Percentiles rank a stretch among this genome's conserved stretches.
Conservation (phyloP, 53 echinoderm and acorn worm genomes). For the Paelopatides confundens region DNA sequence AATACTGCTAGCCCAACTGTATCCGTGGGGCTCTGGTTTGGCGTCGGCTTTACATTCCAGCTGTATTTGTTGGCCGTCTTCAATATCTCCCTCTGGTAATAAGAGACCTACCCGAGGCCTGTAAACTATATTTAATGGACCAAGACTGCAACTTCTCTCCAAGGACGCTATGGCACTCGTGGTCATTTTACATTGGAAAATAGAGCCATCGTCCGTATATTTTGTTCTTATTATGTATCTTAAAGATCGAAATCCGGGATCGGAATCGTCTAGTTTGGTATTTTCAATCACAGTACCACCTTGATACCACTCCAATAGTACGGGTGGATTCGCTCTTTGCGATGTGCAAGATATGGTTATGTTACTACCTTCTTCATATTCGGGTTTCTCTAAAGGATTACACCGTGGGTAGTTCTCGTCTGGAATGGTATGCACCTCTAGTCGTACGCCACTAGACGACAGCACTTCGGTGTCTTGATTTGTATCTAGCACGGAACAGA, state of each 20-base stretch:
- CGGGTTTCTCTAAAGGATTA: slow-evolving; percentile 62
- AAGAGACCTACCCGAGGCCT: slow-evolving; percentile 69
- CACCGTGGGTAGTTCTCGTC: slow-evolving; percentile 72
- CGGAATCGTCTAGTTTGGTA: slow-evolving; percentile 61
- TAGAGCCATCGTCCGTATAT: slow-evolving; percentile 65
- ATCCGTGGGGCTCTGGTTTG: slow-evolving; percentile 67
- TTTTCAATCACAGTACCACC: slow-evolving; percentile 42
- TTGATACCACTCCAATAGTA: slow-evolving; percentile 77
- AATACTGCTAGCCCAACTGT: slow-evolving; percentile 66
- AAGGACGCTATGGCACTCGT: slow-evolving; percentile 57
- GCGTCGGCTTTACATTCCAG: slow-evolving; percentile 73
- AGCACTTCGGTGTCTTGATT: not conserved
- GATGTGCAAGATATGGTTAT: slow-evolving; percentile 80
- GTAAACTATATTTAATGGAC: slow-evolving; percentile 67
- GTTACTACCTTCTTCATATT: slow-evolving; percentile 67
- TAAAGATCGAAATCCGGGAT: slow-evolving; percentile 68
- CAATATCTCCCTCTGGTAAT: slow-evolving; percentile 23
- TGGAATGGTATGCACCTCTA: slow-evolving; percentile 87
- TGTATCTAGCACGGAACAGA: slow-evolving; percentile 61
- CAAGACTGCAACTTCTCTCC: slow-evolving; percentile 71
- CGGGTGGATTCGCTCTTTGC: slow-evolving; percentile 87
- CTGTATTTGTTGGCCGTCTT: slow-evolving; percentile 58
- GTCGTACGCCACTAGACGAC: slow-evolving; percentile 57
- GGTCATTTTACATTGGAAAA: slow-evolving; percentile 85
- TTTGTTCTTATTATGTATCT: slow-evolving; percentile 66